Conservation (phyloP, 2,797 vertebrate species). For the Chiropotes sagulatus region DNA sequence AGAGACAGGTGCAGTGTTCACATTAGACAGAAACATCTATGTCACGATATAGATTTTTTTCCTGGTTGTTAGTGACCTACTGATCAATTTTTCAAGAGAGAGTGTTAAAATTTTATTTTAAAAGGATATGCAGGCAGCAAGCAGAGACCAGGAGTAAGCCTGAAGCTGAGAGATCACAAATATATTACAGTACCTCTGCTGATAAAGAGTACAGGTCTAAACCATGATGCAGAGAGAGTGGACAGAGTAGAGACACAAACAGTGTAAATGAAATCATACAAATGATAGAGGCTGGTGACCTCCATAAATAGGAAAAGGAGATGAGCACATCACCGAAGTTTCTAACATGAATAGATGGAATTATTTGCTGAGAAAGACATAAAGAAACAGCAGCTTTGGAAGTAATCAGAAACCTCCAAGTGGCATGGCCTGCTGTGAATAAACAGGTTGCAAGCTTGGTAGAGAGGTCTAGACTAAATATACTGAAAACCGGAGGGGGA, state of each 20-base stretch:
- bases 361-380: not conserved
- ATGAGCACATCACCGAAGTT: not conserved
- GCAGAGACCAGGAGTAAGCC: not conserved
- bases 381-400: conserved; percentile 22
- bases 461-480: not conserved
- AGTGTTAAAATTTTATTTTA: not conserved
- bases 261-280: not conserved
- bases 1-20: not conserved
- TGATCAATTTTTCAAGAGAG: not conserved
- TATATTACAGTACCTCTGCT: not conserved
- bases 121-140: not conserved
- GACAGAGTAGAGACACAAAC: not conserved
- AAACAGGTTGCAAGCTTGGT: not conserved
- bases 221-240: not conserved
- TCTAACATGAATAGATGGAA: not conserved
- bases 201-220: not conserved
- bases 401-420: not conserved
- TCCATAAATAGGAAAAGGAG: not conserved
- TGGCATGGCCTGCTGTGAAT: not conserved
- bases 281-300: not conserved
- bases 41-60: not conserved
- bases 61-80: not conserved
- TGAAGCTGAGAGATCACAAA: not conserved
- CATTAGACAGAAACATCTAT: not conserved
- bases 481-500: not conserved